Evolutionary conservation across 2,113 vertebrate genomes (phyloP).

Genomic region (Spea bombifrons): DNA sequence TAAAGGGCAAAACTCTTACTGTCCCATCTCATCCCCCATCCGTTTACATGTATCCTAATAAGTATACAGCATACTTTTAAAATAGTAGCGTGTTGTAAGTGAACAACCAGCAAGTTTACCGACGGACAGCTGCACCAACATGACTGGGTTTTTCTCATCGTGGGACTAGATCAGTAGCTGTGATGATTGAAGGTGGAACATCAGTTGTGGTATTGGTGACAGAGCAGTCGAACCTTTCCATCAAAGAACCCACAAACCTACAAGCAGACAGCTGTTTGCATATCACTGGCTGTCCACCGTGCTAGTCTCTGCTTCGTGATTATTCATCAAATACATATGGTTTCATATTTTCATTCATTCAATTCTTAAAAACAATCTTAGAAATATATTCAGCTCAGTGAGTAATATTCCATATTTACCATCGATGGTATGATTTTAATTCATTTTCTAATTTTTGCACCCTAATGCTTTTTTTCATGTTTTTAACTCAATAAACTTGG

Average conservation of each 20-base stretch:
- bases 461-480: too few relatives aligned
- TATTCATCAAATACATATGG: too few relatives aligned
- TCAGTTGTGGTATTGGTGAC: background rate
- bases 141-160: background rate
- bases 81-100: background rate
- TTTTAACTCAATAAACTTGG: too few relatives aligned
- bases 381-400: too few relatives aligned
- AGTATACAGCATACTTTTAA: background rate
- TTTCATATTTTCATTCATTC: too few relatives aligned
- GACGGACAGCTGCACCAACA: background rate
- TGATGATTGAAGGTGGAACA: background rate
- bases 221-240: background rate
- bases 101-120: background rate
- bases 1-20: too few relatives aligned
- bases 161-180: background rate
- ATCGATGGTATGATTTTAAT: too few relatives aligned
- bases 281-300: background rate
- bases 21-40: background rate
- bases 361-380: too few relatives aligned
- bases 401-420: too few relatives aligned
- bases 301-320: too few relatives aligned
- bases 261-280: background rate
- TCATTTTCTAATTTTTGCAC: too few relatives aligned
- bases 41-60: background rate
- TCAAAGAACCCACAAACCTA: slow-evolving; percentile 2